These are phyloP conservation scores for Sebastiscus tertius DNA, from an alignment of 2,797 vertebrate genomes.

Conservation along the genomic window DNA sequence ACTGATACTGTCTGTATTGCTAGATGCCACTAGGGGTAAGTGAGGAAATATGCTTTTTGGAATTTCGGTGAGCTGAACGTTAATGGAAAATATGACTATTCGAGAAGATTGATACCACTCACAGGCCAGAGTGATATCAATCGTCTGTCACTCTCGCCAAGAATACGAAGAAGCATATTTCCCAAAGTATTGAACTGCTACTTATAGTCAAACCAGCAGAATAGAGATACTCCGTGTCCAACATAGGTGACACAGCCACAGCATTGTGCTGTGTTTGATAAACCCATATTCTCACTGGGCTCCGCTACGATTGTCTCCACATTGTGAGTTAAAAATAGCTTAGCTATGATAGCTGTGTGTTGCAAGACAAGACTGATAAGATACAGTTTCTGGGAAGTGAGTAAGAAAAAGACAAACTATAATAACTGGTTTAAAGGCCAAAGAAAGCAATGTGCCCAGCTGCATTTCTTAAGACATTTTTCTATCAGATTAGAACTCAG, in stretches of 20 bases:
- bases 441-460: background rate
- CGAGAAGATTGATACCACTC: background rate
- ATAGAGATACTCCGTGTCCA: background rate
- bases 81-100: background rate
- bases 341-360: background rate
- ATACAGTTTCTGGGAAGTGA: slow-evolving; percentile 3
- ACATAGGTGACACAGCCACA: background rate
- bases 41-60: background rate
- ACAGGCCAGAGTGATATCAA: background rate
- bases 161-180: background rate
- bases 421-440: slow-evolving; percentile 2
- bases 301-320: background rate
- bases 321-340: slow-evolving; percentile 32
- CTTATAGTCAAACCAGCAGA: background rate
- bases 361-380: slow-evolving; percentile 12
- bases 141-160: background rate
- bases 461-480: slow-evolving; percentile 15
- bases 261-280: background rate
- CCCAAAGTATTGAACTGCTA: background rate
- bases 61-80: background rate
- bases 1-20: background rate
- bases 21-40: background rate
- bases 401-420: background rate
- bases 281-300: background rate
- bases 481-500: slow-evolving; percentile 17